Percentiles rank a stretch among this genome's conserved stretches.
Conservation (phyloP, 1,140 invertebrate species). For the Neotoxoptera formosana region DNA sequence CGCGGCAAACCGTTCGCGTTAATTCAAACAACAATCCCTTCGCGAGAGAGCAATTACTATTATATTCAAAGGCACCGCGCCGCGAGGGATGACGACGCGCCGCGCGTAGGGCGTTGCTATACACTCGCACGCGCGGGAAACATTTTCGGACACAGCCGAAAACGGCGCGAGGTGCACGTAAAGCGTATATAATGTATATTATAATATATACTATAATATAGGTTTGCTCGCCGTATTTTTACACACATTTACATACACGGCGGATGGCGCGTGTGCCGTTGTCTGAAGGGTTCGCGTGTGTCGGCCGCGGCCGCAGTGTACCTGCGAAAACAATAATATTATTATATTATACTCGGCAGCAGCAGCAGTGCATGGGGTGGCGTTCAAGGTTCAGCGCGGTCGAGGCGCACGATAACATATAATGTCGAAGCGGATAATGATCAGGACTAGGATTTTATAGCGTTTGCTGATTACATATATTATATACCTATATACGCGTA, state of each 20-base stretch:
- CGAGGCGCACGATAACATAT: background rate
- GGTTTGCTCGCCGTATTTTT: background rate
- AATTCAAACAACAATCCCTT: constrained; percentile 28
- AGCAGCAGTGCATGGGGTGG: background rate
- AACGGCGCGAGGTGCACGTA: background rate
- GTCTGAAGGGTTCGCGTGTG: background rate
- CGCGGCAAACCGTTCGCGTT: background rate
- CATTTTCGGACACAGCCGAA: background rate
- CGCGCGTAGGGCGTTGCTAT: constrained; percentile 29
- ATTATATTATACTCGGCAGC: too few relatives aligned
- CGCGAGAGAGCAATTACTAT: too few relatives aligned
- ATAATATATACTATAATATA: too few relatives aligned
- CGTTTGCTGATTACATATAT: too few relatives aligned
- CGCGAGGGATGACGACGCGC: background rate
- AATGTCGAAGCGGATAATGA: too few relatives aligned
- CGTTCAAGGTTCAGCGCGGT: background rate
- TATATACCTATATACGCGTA: too few relatives aligned
- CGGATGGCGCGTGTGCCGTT: too few relatives aligned
- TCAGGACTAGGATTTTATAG: too few relatives aligned
- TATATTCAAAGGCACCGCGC: background rate
- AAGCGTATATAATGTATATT: background rate
- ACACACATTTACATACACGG: background rate
- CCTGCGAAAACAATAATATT: background rate
- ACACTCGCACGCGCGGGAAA: background rate
- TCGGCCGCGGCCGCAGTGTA: background rate